Evolutionary conservation across 1,140 invertebrate species (phyloP), one percentile per base, ranked within the genome.

Genomic region (Drosophila littoralis): DNA sequence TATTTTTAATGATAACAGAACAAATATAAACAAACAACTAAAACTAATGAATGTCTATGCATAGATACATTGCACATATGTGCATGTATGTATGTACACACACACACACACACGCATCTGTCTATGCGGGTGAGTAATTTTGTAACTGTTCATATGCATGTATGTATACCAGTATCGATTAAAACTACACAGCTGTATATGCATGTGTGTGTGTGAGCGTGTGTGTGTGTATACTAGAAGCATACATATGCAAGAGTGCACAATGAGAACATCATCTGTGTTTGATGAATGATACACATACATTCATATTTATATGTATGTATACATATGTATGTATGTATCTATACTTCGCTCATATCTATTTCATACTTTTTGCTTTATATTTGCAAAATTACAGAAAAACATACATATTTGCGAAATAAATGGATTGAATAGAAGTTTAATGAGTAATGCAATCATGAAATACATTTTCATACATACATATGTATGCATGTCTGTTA

Each of bases 151-250:
- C 22, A 28, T 22, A 22, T 22, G 22, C 4, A 28, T 28, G 22
- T 40, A 36, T 55, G 57, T 60, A 69, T 63, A 61, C 38, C 46
- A 13, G 46, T 68, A 60, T 68, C 32, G 46, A 68, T 68, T 40
- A 12, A 33, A 68, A 57, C 17, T 45, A 51, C 15, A 28, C 15
- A 28, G 9, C 13, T 64, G 32, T 35, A 55, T 36, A 61, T 9
- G 42, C 22, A 48, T 46, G 42, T 58, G 59, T 59, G 55, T 38
- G 22, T 22, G 22, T 22, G 22, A n/a, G n/a, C n/a, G 17, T 17
- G 17, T 17, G 17, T 28, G 22, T 28, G 3, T 28, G 22, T 28
- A 28, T 28, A 28, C 22, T 5, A 28, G 22, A 28, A 28, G 22
- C 4, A 40, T 22, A 60, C 22, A 28, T 59, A 15, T 59, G 33